Base-by-base conservation (phyloP, 2,113 vertebrate species). In the Alethe castanea region DNA sequence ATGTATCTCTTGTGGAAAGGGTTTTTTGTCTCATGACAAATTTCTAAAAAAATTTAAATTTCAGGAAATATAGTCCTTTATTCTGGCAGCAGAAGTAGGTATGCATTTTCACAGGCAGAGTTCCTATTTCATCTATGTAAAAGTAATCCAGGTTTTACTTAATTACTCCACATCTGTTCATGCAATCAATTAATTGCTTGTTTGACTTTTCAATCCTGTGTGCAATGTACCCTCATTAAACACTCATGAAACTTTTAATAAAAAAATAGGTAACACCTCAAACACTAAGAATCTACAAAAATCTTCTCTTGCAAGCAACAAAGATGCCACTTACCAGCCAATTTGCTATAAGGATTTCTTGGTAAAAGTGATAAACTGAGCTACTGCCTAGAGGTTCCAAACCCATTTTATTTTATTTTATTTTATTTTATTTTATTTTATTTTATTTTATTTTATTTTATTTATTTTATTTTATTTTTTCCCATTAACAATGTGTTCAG, bases 181-280 rank as follows among this genome's bases (percentile, higher is more conserved):
- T 13, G 26, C 2, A 23, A 73, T 19, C 33, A 56, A 29, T 60
- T 48, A 90, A 78, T 76, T 67, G 13, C 24, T 48, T 79, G n/a
- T 44, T 71, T 84, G 62, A 50, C 50, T 85, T 87, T 78, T 53
- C 61, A 79, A 13, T 24, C 36, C 61, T 73, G 35, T 22, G 23
- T 9, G 12, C 42, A 42, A 50, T 0, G 0, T 24, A 35, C 16
- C 9, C 74, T 52, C 2, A 3, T 31, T 38, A 60, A 76, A 61
- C 16, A 45, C 23, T 57, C 9, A 16, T 0, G 1, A 54, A 82
- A 57, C 20, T 54, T 89, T 61, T 31, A 2, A 53, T 6, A 2
- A 31, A 40, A 72, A 89, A 89, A 42, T 35, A 81, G 45, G 65
- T 25, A 13, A 8, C 26, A 60, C 28, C 36, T 91, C 69, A 78